Conservation (phyloP, 2,888 invertebrate genomes). For the Timema podura region DNA sequence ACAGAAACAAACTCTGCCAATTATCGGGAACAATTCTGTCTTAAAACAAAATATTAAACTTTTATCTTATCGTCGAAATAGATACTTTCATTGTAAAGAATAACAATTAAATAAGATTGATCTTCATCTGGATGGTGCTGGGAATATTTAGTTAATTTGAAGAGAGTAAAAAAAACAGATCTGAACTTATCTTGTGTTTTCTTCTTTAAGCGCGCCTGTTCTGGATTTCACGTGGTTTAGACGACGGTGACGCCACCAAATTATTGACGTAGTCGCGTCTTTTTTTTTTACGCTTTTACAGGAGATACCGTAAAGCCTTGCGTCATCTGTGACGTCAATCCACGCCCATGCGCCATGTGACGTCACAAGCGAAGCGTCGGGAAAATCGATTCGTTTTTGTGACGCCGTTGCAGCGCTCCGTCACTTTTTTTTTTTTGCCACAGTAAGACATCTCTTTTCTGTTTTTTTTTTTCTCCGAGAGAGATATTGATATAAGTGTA, state of each 20-base stretch:
- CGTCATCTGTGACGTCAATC: constrained; percentile 30
- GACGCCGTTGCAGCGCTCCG: constrained; percentile 18
- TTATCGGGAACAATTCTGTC: background rate
- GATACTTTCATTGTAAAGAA: too few species aligned
- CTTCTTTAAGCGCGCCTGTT: constrained; percentile 6
- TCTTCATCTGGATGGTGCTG: too few species aligned
- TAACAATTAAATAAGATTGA: too few species aligned
- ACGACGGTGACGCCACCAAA: constrained; percentile 25
- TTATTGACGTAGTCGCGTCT: constrained; percentile 25
- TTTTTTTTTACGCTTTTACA: constrained; percentile 23
- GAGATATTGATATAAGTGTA: too few species aligned
- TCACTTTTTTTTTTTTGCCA: background rate
- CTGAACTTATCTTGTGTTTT: background rate
- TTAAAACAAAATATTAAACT: background rate
- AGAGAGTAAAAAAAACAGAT: too few species aligned
- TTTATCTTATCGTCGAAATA: background rate
- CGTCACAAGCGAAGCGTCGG: constrained; percentile 26
- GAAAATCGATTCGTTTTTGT: constrained; percentile 27
- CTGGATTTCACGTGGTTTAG: constrained; percentile 21
- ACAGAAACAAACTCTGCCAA: constrained; percentile 7
- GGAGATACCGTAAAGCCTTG: constrained; percentile 30
- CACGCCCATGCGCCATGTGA: constrained; percentile 31
- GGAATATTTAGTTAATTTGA: too few species aligned
- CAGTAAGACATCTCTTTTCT: constrained; percentile 13
- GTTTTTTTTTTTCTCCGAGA: background rate